These are phyloP conservation scores for Ochlodes sylvanus DNA, from an alignment of 2,888 invertebrate species.

Conservation along the genomic window DNA sequence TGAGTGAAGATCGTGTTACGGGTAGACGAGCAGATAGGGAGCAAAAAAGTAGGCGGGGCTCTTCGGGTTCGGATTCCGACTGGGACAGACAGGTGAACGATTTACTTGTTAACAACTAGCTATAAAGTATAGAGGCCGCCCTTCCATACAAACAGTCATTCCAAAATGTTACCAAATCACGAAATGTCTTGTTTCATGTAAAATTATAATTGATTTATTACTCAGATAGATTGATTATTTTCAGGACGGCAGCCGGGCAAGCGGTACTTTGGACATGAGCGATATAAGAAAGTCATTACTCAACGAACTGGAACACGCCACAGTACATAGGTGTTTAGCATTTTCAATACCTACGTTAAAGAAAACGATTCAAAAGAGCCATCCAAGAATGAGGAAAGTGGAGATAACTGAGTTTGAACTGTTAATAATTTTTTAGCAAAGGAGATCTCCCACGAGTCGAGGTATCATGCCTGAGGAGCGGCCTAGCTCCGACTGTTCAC, in stretches of 20 bases:
- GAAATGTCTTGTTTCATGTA: too few relatives aligned
- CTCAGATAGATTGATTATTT: neutral
- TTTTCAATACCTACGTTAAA: neutral
- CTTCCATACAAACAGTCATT: too few relatives aligned
- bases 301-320: conserved; percentile 88
- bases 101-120: too few relatives aligned
- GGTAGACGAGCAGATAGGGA: conserved; percentile 87
- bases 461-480: too few relatives aligned
- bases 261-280: conserved; percentile 87
- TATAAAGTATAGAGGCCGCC: too few relatives aligned
- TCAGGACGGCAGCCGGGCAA: conserved; percentile 87
- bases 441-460: too few relatives aligned
- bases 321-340: conserved; percentile 65
- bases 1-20: conserved; percentile 88
- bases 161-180: too few relatives aligned
- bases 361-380: conserved; percentile 10
- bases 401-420: too few relatives aligned
- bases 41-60: conserved; percentile 78
- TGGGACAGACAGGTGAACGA: conserved; percentile 86
- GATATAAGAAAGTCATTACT: conserved; percentile 90
- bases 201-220: too few relatives aligned
- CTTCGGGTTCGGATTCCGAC: conserved; percentile 91
- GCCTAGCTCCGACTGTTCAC: too few relatives aligned
- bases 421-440: too few relatives aligned
- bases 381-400: too few relatives aligned